phyloP scores from a whole-genome alignment of 2,113 vertebrate species.

The Cervus canadensis region DNA sequence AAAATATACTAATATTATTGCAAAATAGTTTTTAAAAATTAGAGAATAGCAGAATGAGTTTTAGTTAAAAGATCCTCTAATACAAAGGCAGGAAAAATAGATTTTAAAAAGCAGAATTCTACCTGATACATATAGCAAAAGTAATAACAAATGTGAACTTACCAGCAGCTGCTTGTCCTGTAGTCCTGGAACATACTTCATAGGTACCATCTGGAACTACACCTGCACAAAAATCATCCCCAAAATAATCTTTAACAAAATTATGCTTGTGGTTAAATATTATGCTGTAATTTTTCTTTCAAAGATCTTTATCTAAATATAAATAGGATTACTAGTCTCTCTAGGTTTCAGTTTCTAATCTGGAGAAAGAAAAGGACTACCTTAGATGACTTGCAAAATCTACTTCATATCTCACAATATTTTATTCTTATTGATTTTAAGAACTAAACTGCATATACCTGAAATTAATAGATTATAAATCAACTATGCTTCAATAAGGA shows the following conservation, averaged over 20 bases:
- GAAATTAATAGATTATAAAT: background rate
- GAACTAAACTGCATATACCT: background rate
- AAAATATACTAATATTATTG: background rate
- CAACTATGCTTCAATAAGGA: background rate
- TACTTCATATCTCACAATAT: background rate
- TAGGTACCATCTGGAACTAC: conserved; percentile 98
- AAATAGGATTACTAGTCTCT: background rate
- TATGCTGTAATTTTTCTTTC: background rate
- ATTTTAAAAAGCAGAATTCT: background rate
- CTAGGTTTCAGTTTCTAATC: background rate
- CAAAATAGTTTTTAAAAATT: background rate
- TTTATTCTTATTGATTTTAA: background rate
- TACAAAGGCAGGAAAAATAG: background rate
- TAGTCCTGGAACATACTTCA: conserved; percentile 97
- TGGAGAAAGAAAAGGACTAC: background rate
- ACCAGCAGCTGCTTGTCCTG: conserved; percentile 95
- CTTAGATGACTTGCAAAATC: background rate
- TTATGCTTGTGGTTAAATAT: background rate
- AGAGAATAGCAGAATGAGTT: background rate
- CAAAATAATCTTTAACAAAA: background rate
- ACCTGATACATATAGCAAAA: background rate
- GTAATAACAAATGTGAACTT: conserved; percentile 9
- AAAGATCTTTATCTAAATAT: background rate
- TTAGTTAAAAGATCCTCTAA: background rate
- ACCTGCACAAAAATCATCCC: conserved; percentile 79